Base-by-base conservation (phyloP, 2,113 vertebrate species). In the Psilopogon haemacephalus region DNA sequence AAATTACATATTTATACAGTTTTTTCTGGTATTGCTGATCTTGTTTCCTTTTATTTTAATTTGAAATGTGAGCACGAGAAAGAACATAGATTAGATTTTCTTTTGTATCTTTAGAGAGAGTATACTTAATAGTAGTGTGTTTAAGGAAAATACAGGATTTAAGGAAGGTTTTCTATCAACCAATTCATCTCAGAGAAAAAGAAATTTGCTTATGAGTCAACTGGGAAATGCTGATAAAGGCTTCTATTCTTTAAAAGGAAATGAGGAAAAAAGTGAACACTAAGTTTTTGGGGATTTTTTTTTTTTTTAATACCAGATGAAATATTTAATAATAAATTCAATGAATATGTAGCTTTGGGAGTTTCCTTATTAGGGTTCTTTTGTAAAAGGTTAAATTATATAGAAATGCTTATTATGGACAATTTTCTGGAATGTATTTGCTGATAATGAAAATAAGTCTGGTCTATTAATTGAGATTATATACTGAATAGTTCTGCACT, bases 361-460 rank as follows among this genome's bases (percentile, higher is more conserved):
- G 12, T 81, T 80, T 80, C 27, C 63, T 74, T 95, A 92, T 85
- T 74, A 75, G 59, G 3, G 10, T 52, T 88, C 37, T 87, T 73
- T 72, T 40, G 15, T n/a, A 70, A 79, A 70, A 79, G 52, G 64
- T 3, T 4, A 64, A 96, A 83, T 38, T 82, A 84, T 77, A 27
- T 65, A 77, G 81, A 56, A 88, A 88, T 0, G 3, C 86, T 38
- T 72, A 63, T 84, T 89, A 75, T 5, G 11, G 77, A 97, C 72
- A 24, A 55, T 13, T 35, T 48, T 86, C 58, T 86, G 46, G 48
- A 90, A 85, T 94, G 55, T 82, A 95, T 93, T 89, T 91, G 48
- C 76, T 95, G 56, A 92, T 93, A 96, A 93, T 86, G 73, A 65
- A 93, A 89, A 92, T 94, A 89, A 86, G 83, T 10, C 56, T 74